Percentiles rank a stretch among this genome's conserved stretches.
Conservation (phyloP, 1,140 invertebrate species). For the Nylanderia fulva region DNA sequence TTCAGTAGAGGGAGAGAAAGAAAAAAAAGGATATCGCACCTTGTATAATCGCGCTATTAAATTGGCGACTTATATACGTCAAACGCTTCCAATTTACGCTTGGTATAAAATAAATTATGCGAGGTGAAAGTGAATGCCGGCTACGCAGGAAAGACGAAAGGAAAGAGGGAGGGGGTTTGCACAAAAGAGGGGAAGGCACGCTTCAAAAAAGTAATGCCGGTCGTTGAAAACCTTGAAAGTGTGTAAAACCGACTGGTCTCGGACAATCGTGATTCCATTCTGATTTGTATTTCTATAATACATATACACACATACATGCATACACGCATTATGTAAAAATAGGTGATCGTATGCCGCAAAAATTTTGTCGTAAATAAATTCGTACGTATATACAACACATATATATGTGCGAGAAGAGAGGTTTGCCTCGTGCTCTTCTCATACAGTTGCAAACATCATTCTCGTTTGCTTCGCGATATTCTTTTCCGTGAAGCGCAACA, state of each 20-base stretch:
- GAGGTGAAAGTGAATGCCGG: slow-evolving; percentile 68
- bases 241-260: slow-evolving; percentile 27
- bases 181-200: not conserved
- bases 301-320: not conserved
- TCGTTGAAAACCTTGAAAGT: slow-evolving; percentile 64
- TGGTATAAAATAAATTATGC: slow-evolving; percentile 62
- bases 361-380: not conserved
- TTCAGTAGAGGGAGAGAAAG: not conserved
- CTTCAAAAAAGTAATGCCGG: slow-evolving; percentile 56
- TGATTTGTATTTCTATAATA: slow-evolving; percentile 9
- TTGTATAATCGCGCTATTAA: slow-evolving; percentile 54
- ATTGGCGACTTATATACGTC: slow-evolving; percentile 62
- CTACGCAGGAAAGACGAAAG: slow-evolving; percentile 6
- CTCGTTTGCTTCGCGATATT: not conserved
- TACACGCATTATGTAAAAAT: not conserved
- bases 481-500: not conserved
- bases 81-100: slow-evolving; percentile 57
- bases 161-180: slow-evolving; percentile 1
- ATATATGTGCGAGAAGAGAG: not conserved
- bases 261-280: not conserved
- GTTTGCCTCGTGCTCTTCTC: not conserved
- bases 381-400: not conserved
- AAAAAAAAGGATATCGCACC: slow-evolving; percentile 8
- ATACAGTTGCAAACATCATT: not conserved
- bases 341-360: slow-evolving; percentile 7